These are phyloP conservation scores for Sebastes steindachneri DNA, from an alignment of 2,797 vertebrate species.

Conservation along the genomic window DNA sequence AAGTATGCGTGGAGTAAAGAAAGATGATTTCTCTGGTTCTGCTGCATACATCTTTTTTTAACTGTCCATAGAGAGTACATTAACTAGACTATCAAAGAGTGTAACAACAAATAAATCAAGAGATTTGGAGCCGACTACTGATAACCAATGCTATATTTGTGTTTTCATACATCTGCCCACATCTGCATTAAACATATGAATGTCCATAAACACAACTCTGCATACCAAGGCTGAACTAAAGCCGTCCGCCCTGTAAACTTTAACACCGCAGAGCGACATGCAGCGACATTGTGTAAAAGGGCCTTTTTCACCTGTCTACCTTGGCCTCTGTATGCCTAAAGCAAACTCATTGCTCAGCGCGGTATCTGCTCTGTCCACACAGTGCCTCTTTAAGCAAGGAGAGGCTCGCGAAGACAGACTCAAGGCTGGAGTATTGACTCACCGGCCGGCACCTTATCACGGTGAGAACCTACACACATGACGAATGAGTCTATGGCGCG, in stretches of 20 bases:
- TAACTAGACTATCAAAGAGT: not conserved
- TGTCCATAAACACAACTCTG: constrained; percentile 9
- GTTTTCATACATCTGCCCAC: not conserved
- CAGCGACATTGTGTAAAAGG: constrained; percentile 63
- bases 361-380: constrained; percentile 77
- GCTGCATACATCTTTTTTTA: not conserved
- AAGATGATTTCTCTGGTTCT: not conserved
- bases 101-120: not conserved
- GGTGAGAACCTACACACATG: constrained; percentile 78
- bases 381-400: constrained; percentile 75
- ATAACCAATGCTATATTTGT: not conserved
- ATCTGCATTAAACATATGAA: not conserved
- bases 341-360: constrained; percentile 78
- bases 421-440: constrained; percentile 73
- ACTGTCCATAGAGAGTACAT: not conserved
- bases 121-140: not conserved
- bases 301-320: constrained; percentile 67
- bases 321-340: constrained; percentile 64
- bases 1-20: not conserved
- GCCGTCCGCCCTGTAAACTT: constrained; percentile 38
- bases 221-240: constrained; percentile 27
- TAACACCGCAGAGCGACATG: constrained; percentile 39
- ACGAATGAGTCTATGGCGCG: constrained; percentile 71
- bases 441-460: constrained; percentile 73
- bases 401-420: constrained; percentile 69